These are phyloP conservation scores for Lithobius niger DNA, from an alignment of 1,140 invertebrate genomes.

Conservation along the genomic window DNA sequence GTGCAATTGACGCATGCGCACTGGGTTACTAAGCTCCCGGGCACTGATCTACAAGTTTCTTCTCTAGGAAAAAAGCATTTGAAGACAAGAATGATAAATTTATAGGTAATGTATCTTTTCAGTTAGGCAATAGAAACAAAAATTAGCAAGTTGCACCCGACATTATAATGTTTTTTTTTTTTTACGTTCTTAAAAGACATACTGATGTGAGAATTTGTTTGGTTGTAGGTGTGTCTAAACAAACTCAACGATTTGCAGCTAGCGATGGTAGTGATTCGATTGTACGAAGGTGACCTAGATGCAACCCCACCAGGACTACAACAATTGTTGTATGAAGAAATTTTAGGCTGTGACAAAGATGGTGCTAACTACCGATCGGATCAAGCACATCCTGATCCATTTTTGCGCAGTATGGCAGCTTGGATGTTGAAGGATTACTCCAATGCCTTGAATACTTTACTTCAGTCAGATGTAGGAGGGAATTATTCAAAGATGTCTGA, in stretches of 20 bases:
- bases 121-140: too few relatives aligned
- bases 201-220: slow-evolving; percentile 6
- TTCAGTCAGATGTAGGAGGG: slow-evolving; percentile 67
- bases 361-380: slow-evolving; percentile 48
- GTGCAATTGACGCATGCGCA: too few relatives aligned
- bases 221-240: slow-evolving; percentile 61
- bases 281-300: slow-evolving; percentile 74
- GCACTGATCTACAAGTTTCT: too few relatives aligned
- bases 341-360: slow-evolving; percentile 30
- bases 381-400: slow-evolving; percentile 81
- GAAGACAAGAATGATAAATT: too few relatives aligned
- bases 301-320: slow-evolving; percentile 55
- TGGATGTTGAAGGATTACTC: slow-evolving; percentile 93
- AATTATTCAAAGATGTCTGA: slow-evolving; percentile 59
- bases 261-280: slow-evolving; percentile 79
- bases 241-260: slow-evolving; percentile 92
- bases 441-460: slow-evolving; percentile 71
- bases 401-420: slow-evolving; percentile 89
- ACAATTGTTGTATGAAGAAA: slow-evolving; percentile 53
- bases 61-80: too few relatives aligned
- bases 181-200: not conserved
- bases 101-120: too few relatives aligned
- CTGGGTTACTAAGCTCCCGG: too few relatives aligned
- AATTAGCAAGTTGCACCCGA: too few relatives aligned
- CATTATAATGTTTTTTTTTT: not conserved